Evolutionary conservation across 2,113 vertebrate species (phyloP).

Genomic region (Lepisosteus oculatus): DNA sequence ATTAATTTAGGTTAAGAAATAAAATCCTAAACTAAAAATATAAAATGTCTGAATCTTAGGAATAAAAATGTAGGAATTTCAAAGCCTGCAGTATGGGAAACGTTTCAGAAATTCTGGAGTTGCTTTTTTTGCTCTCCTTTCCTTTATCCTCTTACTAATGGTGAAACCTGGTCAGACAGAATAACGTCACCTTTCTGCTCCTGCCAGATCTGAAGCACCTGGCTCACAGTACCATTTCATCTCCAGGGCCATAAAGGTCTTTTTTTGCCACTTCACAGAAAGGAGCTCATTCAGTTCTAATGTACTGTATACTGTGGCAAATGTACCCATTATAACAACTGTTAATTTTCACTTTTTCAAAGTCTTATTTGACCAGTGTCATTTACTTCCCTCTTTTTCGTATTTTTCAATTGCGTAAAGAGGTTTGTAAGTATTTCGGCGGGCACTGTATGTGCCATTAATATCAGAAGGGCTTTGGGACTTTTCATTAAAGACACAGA

Average conservation of each 20-base stretch:
- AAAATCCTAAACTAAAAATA: not conserved
- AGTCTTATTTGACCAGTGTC: not conserved
- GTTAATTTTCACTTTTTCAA: not conserved
- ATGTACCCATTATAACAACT: too few relatives aligned
- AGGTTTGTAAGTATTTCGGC: too few relatives aligned
- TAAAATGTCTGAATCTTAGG: too few relatives aligned
- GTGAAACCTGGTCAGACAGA: not conserved
- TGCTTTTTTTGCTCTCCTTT: not conserved
- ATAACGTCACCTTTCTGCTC: not conserved
- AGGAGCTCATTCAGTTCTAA: not conserved
- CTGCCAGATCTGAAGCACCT: conserved; percentile 3
- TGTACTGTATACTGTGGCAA: too few relatives aligned
- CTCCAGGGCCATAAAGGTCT: conserved; percentile 3
- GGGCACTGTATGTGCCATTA: too few relatives aligned
- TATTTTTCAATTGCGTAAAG: too few relatives aligned
- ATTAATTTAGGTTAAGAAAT: not conserved
- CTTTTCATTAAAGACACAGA: too few relatives aligned
- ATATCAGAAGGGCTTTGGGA: too few relatives aligned
- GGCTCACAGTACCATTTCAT: conserved; percentile 9
- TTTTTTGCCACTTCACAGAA: not conserved
- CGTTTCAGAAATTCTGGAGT: not conserved
- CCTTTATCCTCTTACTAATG: not conserved
- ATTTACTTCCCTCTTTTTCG: not conserved
- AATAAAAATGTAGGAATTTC: not conserved
- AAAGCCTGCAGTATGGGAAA: not conserved